Conservation (phyloP, 1,140 invertebrate species). For the Drosophila subpulchrella region DNA sequence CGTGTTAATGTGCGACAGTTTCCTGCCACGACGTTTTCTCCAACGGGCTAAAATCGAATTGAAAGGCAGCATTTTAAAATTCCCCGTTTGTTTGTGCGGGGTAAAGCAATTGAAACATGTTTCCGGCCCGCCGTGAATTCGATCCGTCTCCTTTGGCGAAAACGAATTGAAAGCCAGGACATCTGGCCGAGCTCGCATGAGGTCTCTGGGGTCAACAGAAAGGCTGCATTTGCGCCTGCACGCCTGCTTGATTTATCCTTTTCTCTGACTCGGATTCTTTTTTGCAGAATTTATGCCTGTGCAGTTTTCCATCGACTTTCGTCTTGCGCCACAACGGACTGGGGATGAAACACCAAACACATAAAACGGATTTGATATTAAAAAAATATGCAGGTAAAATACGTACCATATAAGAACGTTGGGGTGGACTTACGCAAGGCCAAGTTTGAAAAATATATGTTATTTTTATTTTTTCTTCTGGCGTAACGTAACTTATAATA, state of each 20-base stretch:
- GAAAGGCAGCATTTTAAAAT: conserved; percentile 43
- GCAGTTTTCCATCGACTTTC: conserved; percentile 83
- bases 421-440: background rate
- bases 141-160: conserved; percentile 16
- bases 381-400: conserved; percentile 82
- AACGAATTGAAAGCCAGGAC: conserved; percentile 21
- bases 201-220: conserved; percentile 27
- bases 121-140: conserved; percentile 20
- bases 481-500: no score
- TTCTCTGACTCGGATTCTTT: conserved; percentile 20
- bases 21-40: conserved; percentile 48
- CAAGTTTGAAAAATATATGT: no score
- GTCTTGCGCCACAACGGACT: conserved; percentile 78
- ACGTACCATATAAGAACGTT: background rate
- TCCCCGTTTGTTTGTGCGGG: conserved; percentile 36
- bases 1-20: conserved; percentile 73
- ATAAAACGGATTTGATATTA: conserved; percentile 82
- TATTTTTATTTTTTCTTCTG: no score
- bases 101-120: conserved; percentile 62
- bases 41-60: conserved; percentile 59
- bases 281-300: conserved; percentile 76
- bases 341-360: conserved; percentile 83
- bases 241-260: conserved; percentile 28
- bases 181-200: conserved; percentile 24
- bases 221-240: conserved; percentile 26